phyloP scores from a whole-genome alignment of 2,888 invertebrate species.

The Andricus quercusramuli region DNA sequence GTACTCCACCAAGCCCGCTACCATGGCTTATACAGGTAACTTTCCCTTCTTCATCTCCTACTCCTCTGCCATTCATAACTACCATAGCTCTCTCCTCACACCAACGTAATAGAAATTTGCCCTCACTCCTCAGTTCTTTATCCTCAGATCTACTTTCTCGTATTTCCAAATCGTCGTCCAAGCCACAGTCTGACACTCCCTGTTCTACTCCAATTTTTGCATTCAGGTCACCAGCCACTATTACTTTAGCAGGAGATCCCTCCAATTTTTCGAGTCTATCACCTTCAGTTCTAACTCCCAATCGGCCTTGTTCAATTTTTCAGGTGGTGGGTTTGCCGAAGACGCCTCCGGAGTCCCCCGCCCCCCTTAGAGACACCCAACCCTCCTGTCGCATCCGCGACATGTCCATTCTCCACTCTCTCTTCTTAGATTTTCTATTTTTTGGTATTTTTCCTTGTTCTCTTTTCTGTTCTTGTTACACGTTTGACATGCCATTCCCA shows the following conservation, averaged over 20 bases:
- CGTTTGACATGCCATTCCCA: too few relatives aligned
- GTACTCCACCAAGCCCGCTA: background rate
- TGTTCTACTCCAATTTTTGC: background rate
- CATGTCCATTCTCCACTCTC: too few relatives aligned
- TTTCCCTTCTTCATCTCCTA: slow-evolving; percentile 18
- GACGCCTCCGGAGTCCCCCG: too few relatives aligned
- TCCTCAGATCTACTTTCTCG: background rate
- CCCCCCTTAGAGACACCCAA: too few relatives aligned
- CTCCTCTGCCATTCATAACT: slow-evolving; percentile 19
- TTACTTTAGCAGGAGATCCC: background rate
- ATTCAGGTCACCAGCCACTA: background rate
- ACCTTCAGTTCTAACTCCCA: too few relatives aligned
- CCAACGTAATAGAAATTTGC: background rate
- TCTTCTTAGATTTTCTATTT: too few relatives aligned
- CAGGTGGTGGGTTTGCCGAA: too few relatives aligned
- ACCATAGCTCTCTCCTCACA: slow-evolving; percentile 13
- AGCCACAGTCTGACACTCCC: background rate
- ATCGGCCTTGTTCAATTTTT: too few relatives aligned
- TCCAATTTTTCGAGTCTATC: background rate
- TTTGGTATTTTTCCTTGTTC: too few relatives aligned
- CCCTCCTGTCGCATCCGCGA: too few relatives aligned
- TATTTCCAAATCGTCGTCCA: background rate
- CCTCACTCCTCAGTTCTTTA: slow-evolving; percentile 1
- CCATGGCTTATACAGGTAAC: slow-evolving; percentile 16
- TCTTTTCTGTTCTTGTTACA: too few relatives aligned